Base-by-base conservation (phyloP, 2,888 invertebrate species). In the Perdita meconis region DNA sequence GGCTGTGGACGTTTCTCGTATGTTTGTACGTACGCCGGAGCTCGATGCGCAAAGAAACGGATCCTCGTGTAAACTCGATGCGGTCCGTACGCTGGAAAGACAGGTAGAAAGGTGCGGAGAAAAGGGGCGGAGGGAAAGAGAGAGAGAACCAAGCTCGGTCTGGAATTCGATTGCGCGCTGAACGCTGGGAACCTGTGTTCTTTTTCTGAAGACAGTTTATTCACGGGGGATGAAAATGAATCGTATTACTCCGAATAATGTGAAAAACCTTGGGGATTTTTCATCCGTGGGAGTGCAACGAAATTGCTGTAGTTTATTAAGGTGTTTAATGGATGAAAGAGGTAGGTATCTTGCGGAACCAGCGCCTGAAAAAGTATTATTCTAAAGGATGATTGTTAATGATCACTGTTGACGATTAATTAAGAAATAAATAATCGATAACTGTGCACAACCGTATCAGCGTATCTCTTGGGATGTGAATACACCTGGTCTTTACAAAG, bases 1-100 rank as follows among this genome's bases (percentile, higher is more conserved):
- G 60, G 53, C 56, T 36, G n/a, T 19, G 47, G 53, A 50, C 44
- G 22, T 19, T 1, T 19, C 44, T 12, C 36, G 16, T 19, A 12
- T 8, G 30, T 16, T 16, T 22, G 38, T 50, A 10, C 22, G 57
- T 50, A 42, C 26, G 38, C 22, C 10, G 40, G 26, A 50, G 26
- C 57, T 19, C 56, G 60, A 65, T 24, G 66, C 40, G 63, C 51
- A 64, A 57, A 57, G 73, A 70, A 70, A 73, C 30, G 56, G 55
- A 63, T 56, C 50, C 34, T 19, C 50, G 73, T 56, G 71, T 56
- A 70, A 73, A 70, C 73, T 42, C 55, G 34, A 70, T 8, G 73
- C 38, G 56, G 71, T 30, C 61, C 8, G 40, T 10, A 16, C 22
- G 40, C 22, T 63, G 56, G 34, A 63, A 63, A 73, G 55, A 44